These are phyloP conservation scores for Paralvinella palmiformis DNA, from an alignment of 1,140 invertebrate genomes.

Conservation along the genomic window DNA sequence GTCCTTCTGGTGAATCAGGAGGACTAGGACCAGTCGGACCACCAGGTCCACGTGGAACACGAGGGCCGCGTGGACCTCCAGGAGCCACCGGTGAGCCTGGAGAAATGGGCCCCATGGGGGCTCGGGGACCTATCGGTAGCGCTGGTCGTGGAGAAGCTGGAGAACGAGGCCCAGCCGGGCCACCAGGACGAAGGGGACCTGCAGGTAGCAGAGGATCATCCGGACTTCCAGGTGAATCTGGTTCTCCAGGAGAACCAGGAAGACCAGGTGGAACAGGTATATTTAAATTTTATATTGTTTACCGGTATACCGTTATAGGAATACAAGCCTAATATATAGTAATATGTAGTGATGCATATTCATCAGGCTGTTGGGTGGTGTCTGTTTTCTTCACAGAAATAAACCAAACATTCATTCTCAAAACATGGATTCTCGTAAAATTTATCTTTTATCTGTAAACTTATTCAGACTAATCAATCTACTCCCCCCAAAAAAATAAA, in stretches of 20 bases:
- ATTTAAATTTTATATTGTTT: background rate
- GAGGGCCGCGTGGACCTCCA: background rate
- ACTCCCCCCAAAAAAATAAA: too few relatives aligned
- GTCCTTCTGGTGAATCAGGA: background rate
- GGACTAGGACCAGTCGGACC: conserved; percentile 4
- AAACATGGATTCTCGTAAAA: background rate
- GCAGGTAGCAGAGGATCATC: conserved; percentile 2
- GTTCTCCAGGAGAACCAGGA: background rate
- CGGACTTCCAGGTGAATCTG: background rate
- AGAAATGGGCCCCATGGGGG: background rate
- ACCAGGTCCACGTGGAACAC: conserved; percentile 2
- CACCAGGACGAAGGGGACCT: background rate
- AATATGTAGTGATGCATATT: background rate
- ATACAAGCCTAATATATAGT: background rate
- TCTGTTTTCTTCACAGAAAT: background rate
- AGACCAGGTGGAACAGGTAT: background rate
- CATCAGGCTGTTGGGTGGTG: background rate
- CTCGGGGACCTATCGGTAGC: too few relatives aligned
- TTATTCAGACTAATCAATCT: too few relatives aligned
- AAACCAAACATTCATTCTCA: background rate
- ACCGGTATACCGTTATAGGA: background rate
- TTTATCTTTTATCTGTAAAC: background rate
- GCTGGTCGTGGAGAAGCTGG: conserved; percentile 1
- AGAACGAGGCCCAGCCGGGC: background rate
- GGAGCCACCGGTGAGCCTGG: conserved; percentile 2